Conservation (phyloP, 2,797 vertebrate genomes). For the Crenichthys baileyi region DNA sequence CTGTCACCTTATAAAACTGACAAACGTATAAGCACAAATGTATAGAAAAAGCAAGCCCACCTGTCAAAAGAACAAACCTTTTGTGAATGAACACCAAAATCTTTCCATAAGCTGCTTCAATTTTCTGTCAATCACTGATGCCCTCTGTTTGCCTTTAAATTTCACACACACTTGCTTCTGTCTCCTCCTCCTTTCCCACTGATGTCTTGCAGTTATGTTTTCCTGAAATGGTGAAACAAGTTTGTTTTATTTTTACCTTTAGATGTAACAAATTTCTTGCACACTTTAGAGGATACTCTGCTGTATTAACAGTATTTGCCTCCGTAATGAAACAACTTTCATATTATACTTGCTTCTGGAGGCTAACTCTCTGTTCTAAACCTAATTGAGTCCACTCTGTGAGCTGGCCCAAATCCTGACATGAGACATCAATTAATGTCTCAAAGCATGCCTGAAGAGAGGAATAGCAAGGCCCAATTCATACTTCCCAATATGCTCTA, state of each 20-base stretch:
- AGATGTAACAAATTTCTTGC: neutral
- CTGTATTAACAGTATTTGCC: neutral
- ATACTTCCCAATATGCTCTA: no score
- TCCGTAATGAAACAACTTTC: neutral
- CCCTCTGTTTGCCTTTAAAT: neutral
- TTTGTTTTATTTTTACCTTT: neutral
- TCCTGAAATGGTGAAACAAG: neutral
- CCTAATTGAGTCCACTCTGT: neutral
- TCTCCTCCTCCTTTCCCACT: neutral
- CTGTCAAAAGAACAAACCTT: neutral
- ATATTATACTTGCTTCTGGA: neutral
- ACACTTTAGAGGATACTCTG: neutral
- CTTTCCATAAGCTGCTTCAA: neutral
- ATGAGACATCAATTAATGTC: neutral
- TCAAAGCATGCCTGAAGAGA: neutral
- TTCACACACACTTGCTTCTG: neutral
- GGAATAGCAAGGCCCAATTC: neutral
- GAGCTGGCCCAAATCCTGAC: neutral
- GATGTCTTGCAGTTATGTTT: neutral
- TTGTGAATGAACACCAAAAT: neutral
- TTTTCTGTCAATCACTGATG: neutral
- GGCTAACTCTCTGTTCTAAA: neutral
- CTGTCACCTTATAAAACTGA: neutral
- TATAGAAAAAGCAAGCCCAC: neutral
- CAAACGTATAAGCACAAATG: neutral